Evolutionary conservation across 2,113 vertebrate genomes (phyloP).

Genomic region (Alethe diademata): DNA sequence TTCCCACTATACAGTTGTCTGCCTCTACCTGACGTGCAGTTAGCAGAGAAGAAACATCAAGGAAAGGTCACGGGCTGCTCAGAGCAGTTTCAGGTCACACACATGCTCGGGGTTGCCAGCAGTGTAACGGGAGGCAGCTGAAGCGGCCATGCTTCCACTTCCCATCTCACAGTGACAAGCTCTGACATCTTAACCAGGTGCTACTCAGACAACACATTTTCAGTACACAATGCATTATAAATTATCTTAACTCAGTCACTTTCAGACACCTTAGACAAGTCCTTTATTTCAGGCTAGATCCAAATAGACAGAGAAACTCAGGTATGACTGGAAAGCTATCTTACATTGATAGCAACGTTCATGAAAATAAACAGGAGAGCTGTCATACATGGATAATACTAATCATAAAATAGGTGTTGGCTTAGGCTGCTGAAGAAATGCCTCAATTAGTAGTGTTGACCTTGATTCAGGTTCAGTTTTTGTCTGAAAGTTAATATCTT

Average conservation of each 20-base stretch:
- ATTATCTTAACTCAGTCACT: not conserved
- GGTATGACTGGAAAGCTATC: not conserved
- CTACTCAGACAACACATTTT: not conserved
- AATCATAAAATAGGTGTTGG: not conserved
- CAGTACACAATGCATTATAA: not conserved
- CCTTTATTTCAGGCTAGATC: not conserved
- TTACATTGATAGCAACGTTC: not conserved
- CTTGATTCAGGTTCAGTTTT: not conserved
- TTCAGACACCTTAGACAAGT: not conserved
- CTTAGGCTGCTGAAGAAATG: not conserved
- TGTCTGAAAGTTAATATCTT: not conserved
- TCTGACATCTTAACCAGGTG: constrained; percentile 6
- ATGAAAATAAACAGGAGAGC: not conserved
- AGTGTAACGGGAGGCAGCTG: not conserved
- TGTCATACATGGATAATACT: not conserved
- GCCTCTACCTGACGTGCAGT: not conserved
- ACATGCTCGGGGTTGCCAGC: not conserved
- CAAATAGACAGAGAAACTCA: not conserved
- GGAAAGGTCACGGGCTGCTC: constrained; percentile 55
- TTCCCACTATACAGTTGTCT: not conserved
- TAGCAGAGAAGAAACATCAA: not conserved
- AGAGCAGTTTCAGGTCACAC: not conserved
- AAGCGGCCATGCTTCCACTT: not conserved
- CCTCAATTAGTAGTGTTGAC: not conserved
- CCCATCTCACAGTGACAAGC: not conserved